Percentiles rank a stretch among this genome's conserved stretches.
phyloP scores from a whole-genome alignment of 2,113 vertebrate genomes.

The Tupaia chinensis region DNA sequence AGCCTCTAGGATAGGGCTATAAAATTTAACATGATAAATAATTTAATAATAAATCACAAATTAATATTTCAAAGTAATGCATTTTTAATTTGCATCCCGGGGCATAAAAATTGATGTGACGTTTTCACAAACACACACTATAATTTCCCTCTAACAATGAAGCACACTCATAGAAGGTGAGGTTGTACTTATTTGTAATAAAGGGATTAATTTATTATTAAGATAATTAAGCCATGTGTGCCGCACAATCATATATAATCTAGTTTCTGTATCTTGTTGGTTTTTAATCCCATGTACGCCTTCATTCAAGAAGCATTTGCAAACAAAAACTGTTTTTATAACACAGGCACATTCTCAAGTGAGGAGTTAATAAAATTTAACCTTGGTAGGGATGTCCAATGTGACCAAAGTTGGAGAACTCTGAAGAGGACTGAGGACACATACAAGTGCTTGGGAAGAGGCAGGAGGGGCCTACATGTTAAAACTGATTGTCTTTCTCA shows the following conservation, averaged over 20 bases:
- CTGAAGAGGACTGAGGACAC: not conserved
- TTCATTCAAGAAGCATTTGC: not conserved
- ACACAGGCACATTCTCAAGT: not conserved
- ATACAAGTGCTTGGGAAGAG: fast-evolving
- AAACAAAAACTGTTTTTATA: not conserved
- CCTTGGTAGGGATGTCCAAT: not conserved
- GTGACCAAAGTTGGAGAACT: fast-evolving
- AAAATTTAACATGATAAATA: not conserved
- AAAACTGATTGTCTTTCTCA: not conserved
- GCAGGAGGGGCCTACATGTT: too few species aligned
- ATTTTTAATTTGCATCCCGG: not conserved
- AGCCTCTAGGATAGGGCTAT: fast-evolving
- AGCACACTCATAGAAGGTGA: not conserved
- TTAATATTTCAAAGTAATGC: not conserved
- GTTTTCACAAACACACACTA: not conserved
- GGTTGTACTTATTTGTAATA: not conserved
- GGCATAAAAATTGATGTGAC: not conserved
- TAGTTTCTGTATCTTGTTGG: not conserved
- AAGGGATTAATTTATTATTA: not conserved
- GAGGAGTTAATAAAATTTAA: not conserved
- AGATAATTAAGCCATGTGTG: not conserved
- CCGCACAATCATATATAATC: not conserved
- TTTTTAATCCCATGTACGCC: not conserved
- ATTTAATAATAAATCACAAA: not conserved
- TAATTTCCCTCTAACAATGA: not conserved